Percentiles rank a stretch among this genome's conserved stretches.
Evolutionary conservation across 1,140 invertebrate genomes (phyloP).

Genomic region (Lepidurus couesii): DNA sequence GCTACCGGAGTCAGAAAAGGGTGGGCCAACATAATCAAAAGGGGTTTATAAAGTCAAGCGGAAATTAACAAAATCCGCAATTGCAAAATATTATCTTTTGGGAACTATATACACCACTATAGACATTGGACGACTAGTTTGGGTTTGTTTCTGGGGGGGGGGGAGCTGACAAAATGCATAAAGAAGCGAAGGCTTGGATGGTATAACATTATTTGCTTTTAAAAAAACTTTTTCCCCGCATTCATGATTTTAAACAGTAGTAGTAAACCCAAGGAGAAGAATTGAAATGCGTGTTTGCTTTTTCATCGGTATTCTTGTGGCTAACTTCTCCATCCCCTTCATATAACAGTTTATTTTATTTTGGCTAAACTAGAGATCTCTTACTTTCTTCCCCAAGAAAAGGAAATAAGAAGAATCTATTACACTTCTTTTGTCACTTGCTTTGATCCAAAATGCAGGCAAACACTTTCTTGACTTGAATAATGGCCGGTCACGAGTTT

Average conservation of each 20-base stretch:
- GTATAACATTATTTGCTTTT: background rate
- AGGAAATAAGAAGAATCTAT: background rate
- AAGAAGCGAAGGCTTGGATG: conserved; percentile 14
- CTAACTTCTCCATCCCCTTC: background rate
- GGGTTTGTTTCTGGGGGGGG: background rate
- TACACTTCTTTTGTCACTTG: background rate
- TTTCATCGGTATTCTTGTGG: background rate
- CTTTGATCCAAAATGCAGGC: background rate
- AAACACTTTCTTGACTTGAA: background rate
- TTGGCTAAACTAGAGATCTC: background rate
- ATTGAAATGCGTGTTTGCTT: background rate
- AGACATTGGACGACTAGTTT: conserved; percentile 22
- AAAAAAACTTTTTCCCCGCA: background rate
- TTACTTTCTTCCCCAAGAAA: background rate
- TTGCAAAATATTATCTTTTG: background rate
- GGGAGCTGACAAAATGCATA: conserved; percentile 21
- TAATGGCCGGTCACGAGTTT: background rate
- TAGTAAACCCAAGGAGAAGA: background rate
- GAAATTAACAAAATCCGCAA: background rate
- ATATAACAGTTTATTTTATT: background rate
- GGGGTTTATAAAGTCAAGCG: background rate
- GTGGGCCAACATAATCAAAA: background rate
- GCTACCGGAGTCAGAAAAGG: background rate
- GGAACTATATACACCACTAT: conserved; percentile 14
- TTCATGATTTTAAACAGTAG: background rate